These are phyloP conservation scores for Drosophila longiperda DNA, from an alignment of 2,888 invertebrate genomes.

Conservation along the genomic window DNA sequence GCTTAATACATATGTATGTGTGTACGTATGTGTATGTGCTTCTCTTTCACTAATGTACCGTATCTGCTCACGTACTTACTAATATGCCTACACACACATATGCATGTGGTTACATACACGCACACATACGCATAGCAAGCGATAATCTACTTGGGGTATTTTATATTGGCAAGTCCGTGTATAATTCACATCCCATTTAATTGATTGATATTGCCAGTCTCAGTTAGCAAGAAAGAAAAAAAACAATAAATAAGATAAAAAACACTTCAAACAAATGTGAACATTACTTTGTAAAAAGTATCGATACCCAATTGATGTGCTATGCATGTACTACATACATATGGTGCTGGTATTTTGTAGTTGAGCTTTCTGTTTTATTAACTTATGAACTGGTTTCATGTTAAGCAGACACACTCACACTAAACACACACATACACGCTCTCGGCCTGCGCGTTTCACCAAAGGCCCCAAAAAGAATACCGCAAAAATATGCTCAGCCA, in stretches of 20 bases:
- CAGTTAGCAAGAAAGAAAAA: not conserved
- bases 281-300: not conserved
- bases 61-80: not conserved
- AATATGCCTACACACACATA: not conserved
- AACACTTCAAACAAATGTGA: not conserved
- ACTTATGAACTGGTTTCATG: constrained; percentile 23
- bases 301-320: not conserved
- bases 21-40: not conserved
- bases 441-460: constrained; percentile 50
- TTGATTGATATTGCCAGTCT: not conserved
- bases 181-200: not conserved
- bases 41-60: not conserved
- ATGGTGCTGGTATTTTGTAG: constrained; percentile 31
- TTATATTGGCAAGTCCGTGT: not conserved
- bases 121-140: not conserved
- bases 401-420: constrained; percentile 14
- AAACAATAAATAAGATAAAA: not conserved
- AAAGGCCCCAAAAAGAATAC: constrained; percentile 38
- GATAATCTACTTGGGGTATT: not conserved
- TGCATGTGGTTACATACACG: not conserved
- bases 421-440: constrained; percentile 8
- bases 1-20: not conserved
- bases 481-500: constrained; percentile 58
- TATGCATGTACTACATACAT: not conserved
- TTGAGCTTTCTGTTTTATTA: not conserved